phyloP scores from a whole-genome alignment of 2,797 vertebrate species.

The Lacerta bilineata region DNA sequence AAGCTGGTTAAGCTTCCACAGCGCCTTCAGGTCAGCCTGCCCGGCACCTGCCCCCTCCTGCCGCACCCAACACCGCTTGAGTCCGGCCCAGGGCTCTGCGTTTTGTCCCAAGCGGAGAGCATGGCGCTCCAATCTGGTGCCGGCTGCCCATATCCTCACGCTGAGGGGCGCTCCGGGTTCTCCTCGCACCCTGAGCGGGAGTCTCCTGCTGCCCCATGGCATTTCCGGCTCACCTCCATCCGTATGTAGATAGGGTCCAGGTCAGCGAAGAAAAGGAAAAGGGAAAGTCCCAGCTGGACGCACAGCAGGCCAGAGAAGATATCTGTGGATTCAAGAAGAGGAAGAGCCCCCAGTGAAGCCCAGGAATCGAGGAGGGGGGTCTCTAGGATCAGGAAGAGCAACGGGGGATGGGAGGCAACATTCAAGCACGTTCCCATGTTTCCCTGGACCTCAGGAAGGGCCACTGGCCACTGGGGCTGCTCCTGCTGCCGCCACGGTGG shows the following conservation, averaged over 20 bases:
- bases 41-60: background rate
- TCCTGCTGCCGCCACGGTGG: background rate
- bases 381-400: background rate
- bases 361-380: accelerated
- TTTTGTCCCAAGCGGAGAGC: background rate
- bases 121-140: background rate
- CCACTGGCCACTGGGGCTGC: background rate
- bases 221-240: slow-evolving; percentile 72
- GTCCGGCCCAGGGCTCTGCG: background rate
- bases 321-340: slow-evolving; percentile 67
- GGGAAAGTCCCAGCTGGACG: slow-evolving; percentile 65
- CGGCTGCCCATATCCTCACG: too few relatives aligned
- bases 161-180: too few relatives aligned
- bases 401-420: background rate
- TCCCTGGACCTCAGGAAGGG: background rate
- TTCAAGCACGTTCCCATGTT: background rate
- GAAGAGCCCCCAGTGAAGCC: background rate
- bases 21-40: background rate
- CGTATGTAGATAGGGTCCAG: slow-evolving; percentile 58
- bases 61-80: too few relatives aligned
- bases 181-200: background rate
- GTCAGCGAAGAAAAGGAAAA: slow-evolving; percentile 77
- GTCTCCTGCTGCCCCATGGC: accelerated
- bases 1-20: accelerated
- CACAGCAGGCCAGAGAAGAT: slow-evolving; percentile 75